A percentile compares a stretch with the other conserved stretches of the same genome.
Conservation (phyloP, 2,888 invertebrate genomes). For the Ectemnius lituratus region DNA sequence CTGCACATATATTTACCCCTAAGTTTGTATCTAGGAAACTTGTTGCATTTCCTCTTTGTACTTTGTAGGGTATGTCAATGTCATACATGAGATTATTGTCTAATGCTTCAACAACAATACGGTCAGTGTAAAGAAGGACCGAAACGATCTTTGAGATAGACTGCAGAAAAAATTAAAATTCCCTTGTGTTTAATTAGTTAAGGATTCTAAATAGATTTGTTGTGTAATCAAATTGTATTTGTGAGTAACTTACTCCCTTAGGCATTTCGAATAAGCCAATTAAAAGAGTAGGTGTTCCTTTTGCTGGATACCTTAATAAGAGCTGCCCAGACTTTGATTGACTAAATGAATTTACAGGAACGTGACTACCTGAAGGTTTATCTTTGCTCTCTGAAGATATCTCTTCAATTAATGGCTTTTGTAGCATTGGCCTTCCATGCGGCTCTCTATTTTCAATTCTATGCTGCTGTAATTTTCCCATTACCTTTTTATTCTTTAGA, state of each 20-base stretch:
- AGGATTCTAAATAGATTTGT: background rate
- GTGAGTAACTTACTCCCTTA: conserved; percentile 46
- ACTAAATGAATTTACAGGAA: too few relatives aligned
- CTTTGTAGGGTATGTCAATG: conserved; percentile 84
- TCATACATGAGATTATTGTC: conserved; percentile 83
- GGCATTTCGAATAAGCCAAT: conserved; percentile 83
- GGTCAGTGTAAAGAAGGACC: conserved; percentile 87
- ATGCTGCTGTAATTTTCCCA: conserved; percentile 87
- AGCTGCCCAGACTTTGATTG: conserved; percentile 53
- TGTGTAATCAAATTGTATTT: background rate
- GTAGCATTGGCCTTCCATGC: conserved; percentile 61
- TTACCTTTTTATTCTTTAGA: conserved; percentile 85
- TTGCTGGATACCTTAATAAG: conserved; percentile 78
- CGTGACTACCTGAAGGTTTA: too few relatives aligned
- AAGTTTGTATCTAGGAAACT: conserved; percentile 80
- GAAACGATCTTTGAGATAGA: conserved; percentile 77
- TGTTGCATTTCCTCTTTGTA: conserved; percentile 80
- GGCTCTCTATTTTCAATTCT: conserved; percentile 86
- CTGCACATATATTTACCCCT: conserved; percentile 73
- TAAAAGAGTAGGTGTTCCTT: conserved; percentile 80
- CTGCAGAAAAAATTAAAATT: conserved; percentile 15
- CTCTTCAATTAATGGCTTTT: conserved; percentile 82
- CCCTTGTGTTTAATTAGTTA: background rate
- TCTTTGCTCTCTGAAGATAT: conserved; percentile 70
- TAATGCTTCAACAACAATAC: conserved; percentile 84